Base-by-base conservation (phyloP, 1,140 invertebrate genomes). In the Drosophila baimaii region DNA sequence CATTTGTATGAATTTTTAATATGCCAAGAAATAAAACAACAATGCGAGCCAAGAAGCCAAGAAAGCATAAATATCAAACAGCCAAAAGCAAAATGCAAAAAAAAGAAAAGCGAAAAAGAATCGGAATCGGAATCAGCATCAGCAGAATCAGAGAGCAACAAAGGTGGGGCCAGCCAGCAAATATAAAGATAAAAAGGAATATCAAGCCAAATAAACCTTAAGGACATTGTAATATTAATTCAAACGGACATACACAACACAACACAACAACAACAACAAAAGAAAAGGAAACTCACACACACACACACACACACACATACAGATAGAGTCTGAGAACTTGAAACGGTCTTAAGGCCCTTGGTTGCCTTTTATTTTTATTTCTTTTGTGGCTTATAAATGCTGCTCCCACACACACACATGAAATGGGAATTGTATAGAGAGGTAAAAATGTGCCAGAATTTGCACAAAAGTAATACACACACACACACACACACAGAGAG, bases 191-290 rank as follows among this genome's bases (percentile, higher is more conserved):
- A 89, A 88, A 88, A 89, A 77, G 80, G 80, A 88, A 88, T 89
- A 88, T 84, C 71, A 88, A 89, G 73, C 84, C 81, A 89, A 89
- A 88, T 88, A 88, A 88, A 88, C 84, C 84, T 84, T 89, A 88
- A 88, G 84, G 84, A 89, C 84, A 88, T 84, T 84, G 84, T 88
- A 83, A 89, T 88, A 88, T 88, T 88, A 88, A 88, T 89, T 88
- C 84, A 89, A 88, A 89, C 83, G 83, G 83, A 88, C 83, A 88
- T 89, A 58, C 56, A 89, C 58, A 88, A 77, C 75, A 81, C 54
- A 71, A 63, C 71, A 73, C 56, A 64, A 63, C 37, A 27, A 10
- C 5, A 0, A 25, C 25, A 27, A 75, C 44, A 49, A 64, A 64
- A 68, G 51, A 49, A 77, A 68, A 68, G 70, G 59, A 52, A 74